Evolutionary conservation across 2,797 vertebrate species (phyloP), one percentile per base, ranked within the genome.

Genomic region (Lepus oiostolus): DNA sequence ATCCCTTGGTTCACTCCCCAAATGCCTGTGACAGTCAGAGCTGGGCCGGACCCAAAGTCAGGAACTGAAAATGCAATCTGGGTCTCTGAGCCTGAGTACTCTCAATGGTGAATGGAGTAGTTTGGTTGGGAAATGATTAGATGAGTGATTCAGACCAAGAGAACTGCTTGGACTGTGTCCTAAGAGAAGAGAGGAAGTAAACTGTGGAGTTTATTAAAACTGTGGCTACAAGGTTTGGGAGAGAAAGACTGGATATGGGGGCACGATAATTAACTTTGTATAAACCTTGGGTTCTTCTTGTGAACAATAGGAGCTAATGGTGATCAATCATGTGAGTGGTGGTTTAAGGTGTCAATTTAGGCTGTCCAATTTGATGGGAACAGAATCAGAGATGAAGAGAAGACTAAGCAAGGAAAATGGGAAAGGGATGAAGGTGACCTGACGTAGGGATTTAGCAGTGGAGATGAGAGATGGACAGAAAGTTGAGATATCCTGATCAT

Each of bases 271-370:
- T 52, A 76, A 16, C 24, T 81, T 21, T 6, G 70, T n/a, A 35
- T 14, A 85, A 85, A 71, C 5, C 12, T 22, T 62, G 32, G 9
- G 4, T 5, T 52, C 84, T 67, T 71, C 42, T 68, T 85, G 6
- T 42, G 67, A 89, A 42, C 19, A 35, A 7, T 60, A 52, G n/a
- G 9, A 90, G 26, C 13, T 67, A 77, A 87, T 21, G 52, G 84
- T 32, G 28, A 77, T 47, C 42, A 47, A 47, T 5, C 5, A 71
- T 13, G 19, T 63, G 19, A 42, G 24, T 65, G 38, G 60, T n/a
- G 52, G 26, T 28, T 26, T 52, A 77, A 86, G n/a, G 77, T 81
- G 68, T 85, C 89, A 28, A 38, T 47, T 70, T 50, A 89, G 75
- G 38, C 62, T 74, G 50, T 62, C 3, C 4, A 30, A 30, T 80